Evolutionary conservation across 2,797 vertebrate species (phyloP).

Genomic region (Typhlichthys subterraneus): DNA sequence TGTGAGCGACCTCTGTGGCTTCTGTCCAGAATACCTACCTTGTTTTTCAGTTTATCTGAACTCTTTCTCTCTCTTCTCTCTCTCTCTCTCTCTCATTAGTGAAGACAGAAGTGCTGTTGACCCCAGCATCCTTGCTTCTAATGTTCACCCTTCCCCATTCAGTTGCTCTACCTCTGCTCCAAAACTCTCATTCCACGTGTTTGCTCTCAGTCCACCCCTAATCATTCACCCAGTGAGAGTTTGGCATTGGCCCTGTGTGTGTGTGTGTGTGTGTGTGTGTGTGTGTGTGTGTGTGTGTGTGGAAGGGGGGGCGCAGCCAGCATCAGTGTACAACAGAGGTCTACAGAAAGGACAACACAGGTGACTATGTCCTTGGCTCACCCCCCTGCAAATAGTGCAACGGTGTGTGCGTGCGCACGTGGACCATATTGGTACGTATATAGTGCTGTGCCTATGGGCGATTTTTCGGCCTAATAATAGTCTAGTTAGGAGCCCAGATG

Average conservation of each 20-base stretch:
- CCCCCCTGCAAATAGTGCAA: constrained; percentile 60
- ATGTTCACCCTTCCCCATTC: constrained; percentile 34
- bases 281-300: too few species aligned
- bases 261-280: constrained; percentile 3
- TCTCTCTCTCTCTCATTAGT: constrained; percentile 41
- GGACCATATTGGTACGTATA: constrained; percentile 39
- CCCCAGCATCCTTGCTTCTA: constrained; percentile 16
- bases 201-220: constrained; percentile 46
- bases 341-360: constrained; percentile 67
- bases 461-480: constrained; percentile 57
- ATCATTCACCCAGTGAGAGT: constrained; percentile 66
- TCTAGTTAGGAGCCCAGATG: constrained; percentile 45
- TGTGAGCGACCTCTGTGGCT: not conserved
- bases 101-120: constrained; percentile 51
- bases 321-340: constrained; percentile 58
- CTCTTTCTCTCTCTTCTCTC: constrained; percentile 4
- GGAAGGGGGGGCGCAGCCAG: constrained; percentile 39
- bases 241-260: constrained; percentile 46
- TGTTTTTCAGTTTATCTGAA: not conserved
- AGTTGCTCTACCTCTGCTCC: constrained; percentile 38
- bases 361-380: constrained; percentile 70
- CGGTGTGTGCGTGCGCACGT: constrained; percentile 26
- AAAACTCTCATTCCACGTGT: constrained; percentile 33
- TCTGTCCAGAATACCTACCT: not conserved
- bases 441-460: constrained; percentile 43